Base-by-base conservation (phyloP, 2,113 vertebrate genomes). In the Spea bombifrons region DNA sequence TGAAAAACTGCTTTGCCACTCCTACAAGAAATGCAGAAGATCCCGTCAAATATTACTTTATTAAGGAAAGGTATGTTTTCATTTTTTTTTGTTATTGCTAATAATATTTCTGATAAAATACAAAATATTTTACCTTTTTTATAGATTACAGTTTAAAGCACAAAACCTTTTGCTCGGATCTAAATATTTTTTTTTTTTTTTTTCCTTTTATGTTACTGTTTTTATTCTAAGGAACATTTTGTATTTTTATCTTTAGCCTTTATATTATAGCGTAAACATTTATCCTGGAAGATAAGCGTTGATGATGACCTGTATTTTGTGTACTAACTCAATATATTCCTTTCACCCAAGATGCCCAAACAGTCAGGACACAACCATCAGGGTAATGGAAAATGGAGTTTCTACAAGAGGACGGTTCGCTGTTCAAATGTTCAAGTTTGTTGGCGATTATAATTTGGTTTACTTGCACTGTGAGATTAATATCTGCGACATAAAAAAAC, bases 1-100 rank as follows among this genome's bases (percentile, higher is more conserved):
- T 88, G 85, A 86, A 84, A 52, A 87, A 83, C 73, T 86, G 88
- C 68, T 88, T 83, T 7, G 85, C 86, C n/a, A 88, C 85, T 0
- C 86, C 84, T 59, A 86, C 81, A 8, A 5, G 55, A 66, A 84
- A 83, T 3, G 52, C 82, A 12, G 69, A 82, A 0, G 85, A 86
- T 69, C 75, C 83, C 2, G 10, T 82, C 49, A 88, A 88, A 61
- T 86, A 86, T 72, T 85, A 86, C 68, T 86, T 87, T 71, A 88
- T 87, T 71, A 76, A 83, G 76, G 76, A 88, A 76, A 75, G 82
- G 86, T 85, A 78, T 70, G 17, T 70, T 17, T 70, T 6, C 2
- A 1, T 30, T 30, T 30, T 30, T 30, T 30, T 30, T 30, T 30
- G 30, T 30, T 30, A 30, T 30, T 30, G 30, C 30, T 30, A 1